Percentiles rank a stretch among this genome's conserved stretches.
phyloP scores from a whole-genome alignment of 2,797 vertebrate species.

The Anguilla anguilla region DNA sequence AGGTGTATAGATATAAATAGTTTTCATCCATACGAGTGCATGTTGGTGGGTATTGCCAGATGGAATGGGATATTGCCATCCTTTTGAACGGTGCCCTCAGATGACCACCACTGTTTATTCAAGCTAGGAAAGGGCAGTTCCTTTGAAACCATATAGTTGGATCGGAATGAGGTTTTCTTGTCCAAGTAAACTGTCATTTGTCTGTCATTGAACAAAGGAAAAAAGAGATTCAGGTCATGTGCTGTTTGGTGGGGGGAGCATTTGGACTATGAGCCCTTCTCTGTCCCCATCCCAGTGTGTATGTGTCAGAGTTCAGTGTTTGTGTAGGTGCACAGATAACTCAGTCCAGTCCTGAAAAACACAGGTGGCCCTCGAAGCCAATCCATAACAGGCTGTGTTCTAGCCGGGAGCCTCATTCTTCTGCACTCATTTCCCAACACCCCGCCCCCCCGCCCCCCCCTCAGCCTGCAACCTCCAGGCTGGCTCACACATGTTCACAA shows the following conservation, averaged over 20 bases:
- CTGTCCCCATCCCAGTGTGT: conserved; percentile 21
- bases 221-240: not conserved
- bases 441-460: conserved; percentile 24
- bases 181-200: not conserved
- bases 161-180: not conserved
- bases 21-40: not conserved
- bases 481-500: conserved; percentile 60
- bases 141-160: not conserved
- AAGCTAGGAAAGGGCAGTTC: not conserved
- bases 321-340: conserved; percentile 80
- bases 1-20: not conserved
- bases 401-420: conserved; percentile 80
- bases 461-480: conserved; percentile 57
- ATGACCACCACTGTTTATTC: not conserved
- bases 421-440: conserved; percentile 77
- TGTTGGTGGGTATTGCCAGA: not conserved
- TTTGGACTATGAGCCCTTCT: not conserved
- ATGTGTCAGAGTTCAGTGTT: conserved; percentile 71
- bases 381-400: conserved; percentile 70
- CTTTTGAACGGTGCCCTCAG: not conserved
- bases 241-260: not conserved
- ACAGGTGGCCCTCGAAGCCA: conserved; percentile 81
- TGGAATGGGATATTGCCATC: not conserved
- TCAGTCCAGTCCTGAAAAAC: conserved; percentile 77
- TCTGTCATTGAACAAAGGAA: conserved; percentile 9